Percentiles rank a stretch among this genome's conserved stretches.
phyloP scores from a whole-genome alignment of 2,888 invertebrate genomes.

The Penaeus monodon region DNA sequence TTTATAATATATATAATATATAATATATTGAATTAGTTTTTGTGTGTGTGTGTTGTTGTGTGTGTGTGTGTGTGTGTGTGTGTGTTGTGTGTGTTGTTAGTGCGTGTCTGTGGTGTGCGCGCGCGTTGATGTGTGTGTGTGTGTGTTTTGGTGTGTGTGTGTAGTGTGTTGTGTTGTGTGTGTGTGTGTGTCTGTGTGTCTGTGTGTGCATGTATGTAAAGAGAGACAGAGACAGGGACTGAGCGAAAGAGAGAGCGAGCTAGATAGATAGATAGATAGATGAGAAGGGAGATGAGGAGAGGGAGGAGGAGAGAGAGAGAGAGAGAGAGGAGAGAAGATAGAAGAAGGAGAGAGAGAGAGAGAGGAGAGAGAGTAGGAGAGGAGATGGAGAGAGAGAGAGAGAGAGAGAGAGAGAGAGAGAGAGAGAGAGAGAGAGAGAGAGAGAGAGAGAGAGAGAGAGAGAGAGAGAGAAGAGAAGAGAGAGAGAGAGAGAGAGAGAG shows the following conservation, averaged over 20 bases:
- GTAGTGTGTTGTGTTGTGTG: neutral
- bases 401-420: neutral
- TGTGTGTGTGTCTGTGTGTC: too few relatives aligned
- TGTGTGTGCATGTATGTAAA: too few relatives aligned
- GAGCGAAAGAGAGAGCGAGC: neutral
- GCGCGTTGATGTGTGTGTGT: neutral
- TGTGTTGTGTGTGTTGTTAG: neutral
- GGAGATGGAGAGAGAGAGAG: too few relatives aligned
- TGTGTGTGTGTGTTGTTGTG: neutral
- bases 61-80: neutral
- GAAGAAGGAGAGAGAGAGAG: too few relatives aligned
- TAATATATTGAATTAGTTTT: neutral
- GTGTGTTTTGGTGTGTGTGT: neutral
- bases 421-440: too few relatives aligned
- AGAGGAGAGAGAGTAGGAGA: neutral
- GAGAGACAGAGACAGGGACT: neutral
- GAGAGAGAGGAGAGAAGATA: neutral
- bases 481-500: too few relatives aligned
- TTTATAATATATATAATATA: conserved; percentile 7
- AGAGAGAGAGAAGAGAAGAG: too few relatives aligned
- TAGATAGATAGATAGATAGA: neutral
- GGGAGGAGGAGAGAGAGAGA: neutral
- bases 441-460: too few relatives aligned
- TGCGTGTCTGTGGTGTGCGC: too few relatives aligned
- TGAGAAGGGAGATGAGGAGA: neutral